Evolutionary conservation across 2,888 invertebrate genomes (phyloP), one percentile per base, ranked within the genome.

Genomic region (Eupithecia exiguata): DNA sequence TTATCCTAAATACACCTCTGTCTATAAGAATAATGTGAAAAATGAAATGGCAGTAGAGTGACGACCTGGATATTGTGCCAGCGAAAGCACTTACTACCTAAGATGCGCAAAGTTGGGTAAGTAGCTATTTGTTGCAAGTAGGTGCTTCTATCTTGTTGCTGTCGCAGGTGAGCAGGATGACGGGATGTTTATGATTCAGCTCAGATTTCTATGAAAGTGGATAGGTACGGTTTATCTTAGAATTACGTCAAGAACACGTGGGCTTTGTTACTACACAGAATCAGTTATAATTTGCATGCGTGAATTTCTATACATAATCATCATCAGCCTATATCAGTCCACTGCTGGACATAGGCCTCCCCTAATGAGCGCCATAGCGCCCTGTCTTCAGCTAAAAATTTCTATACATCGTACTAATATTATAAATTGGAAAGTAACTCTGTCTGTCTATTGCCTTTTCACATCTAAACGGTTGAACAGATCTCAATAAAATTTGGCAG

Each of bases 21-120:
- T 62, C 63, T 30, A 36, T 36, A 62, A 46, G 76, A 82, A 84
- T 87, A 85, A 88, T 86, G 83, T 82, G 83, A 82, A 84, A 85
- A 85, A 87, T 86, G 86, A 85, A 87, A 88, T 85, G 82, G 80
- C 79, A 80, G 75, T 70, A 77, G 79, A 78, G 79, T 80, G 85
- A 82, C 78, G 81, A 84, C 85, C 83, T 83, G 82, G 80, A 83
- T 85, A 82, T 84, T 83, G 81, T 82, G 77, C 81, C 65, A 72
- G 69, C 63, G 70, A 71, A 72, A 74, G 72, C 75, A 77, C 76
- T 76, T 76, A 71, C 73, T 76, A 71, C 73, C 69, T 73, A 69
- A 77, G 78, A 78, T 78, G 79, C 74, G 75, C 74, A 80, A 78
- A 77, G 74, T 78, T 77, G 68, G 35, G 72, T 72, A 75, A 77